A percentile compares a stretch with the other conserved stretches of the same genome.
These are phyloP conservation scores for Diorhabda sublineata DNA, from an alignment of 1,140 invertebrate species.

Conservation along the genomic window DNA sequence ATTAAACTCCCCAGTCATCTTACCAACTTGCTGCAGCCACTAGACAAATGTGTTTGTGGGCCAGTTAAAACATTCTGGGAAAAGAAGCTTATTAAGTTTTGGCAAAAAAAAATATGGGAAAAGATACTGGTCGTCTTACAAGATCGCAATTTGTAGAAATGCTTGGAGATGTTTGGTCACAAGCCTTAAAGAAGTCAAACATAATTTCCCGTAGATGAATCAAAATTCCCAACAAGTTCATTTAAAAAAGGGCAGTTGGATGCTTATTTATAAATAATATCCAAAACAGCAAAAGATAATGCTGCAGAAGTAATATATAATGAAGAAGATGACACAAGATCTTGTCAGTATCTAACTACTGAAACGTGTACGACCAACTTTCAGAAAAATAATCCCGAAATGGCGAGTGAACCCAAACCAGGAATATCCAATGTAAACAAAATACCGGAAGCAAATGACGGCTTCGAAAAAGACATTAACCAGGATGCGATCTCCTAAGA, in stretches of 20 bases:
- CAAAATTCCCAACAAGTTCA: background rate
- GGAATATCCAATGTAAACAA: background rate
- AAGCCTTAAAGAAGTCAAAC: background rate
- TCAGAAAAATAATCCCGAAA: too few relatives aligned
- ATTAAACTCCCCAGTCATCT: slow-evolving; percentile 26
- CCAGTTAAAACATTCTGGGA: slow-evolving; percentile 25
- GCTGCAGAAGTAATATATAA: background rate
- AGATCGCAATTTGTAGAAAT: slow-evolving; percentile 23
- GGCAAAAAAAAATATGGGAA: slow-evolving; percentile 21
- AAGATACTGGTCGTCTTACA: slow-evolving; percentile 13
- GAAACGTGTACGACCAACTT: too few relatives aligned
- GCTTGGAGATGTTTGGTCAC: slow-evolving; percentile 10
- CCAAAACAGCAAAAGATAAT: background rate
- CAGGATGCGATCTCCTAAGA: background rate
- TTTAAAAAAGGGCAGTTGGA: background rate
- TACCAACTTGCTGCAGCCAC: slow-evolving; percentile 21
- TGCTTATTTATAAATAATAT: background rate
- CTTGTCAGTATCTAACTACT: too few relatives aligned
- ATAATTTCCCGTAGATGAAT: background rate
- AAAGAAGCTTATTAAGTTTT: slow-evolving; percentile 20
- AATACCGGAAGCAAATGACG: background rate
- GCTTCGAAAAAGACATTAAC: background rate
- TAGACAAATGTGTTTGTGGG: slow-evolving; percentile 27
- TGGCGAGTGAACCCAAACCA: background rate
- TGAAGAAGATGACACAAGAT: too few relatives aligned